These are phyloP conservation scores for Cotesia typhae DNA, from an alignment of 1,140 invertebrate species.

Conservation along the genomic window DNA sequence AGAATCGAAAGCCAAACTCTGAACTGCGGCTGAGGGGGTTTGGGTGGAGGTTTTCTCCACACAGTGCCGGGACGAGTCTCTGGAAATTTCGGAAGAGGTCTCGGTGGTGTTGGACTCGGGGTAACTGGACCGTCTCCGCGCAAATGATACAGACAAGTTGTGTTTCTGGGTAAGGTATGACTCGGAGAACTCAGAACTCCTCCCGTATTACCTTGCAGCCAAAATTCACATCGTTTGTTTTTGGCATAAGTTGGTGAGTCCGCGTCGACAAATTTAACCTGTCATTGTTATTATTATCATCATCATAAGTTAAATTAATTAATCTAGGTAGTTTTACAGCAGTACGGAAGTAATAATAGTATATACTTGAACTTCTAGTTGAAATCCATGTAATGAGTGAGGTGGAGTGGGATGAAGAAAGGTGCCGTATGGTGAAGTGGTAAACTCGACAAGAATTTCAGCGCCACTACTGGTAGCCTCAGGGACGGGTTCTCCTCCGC, in stretches of 20 bases:
- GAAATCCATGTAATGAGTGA: conserved; percentile 84
- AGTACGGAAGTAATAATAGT: conserved; percentile 1
- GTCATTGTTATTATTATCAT: conserved; percentile 22
- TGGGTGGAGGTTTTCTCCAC: conserved; percentile 69
- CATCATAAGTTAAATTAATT: no score
- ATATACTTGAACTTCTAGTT: conserved; percentile 82
- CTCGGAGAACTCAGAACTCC: conserved; percentile 81
- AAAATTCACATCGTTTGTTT: conserved; percentile 87
- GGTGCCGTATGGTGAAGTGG: conserved; percentile 88
- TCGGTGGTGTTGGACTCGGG: conserved; percentile 67
- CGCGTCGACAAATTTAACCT: conserved; percentile 84
- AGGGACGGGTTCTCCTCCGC: conserved; percentile 83
- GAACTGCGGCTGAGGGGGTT: conserved; percentile 72
- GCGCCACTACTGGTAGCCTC: conserved; percentile 84
- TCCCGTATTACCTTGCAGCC: conserved; percentile 79
- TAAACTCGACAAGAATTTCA: conserved; percentile 87
- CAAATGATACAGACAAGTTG: conserved; percentile 86
- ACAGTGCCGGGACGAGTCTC: conserved; percentile 67
- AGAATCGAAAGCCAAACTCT: conserved; percentile 87
- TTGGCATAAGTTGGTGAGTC: conserved; percentile 81
- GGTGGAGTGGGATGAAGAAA: conserved; percentile 81
- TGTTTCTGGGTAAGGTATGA: conserved; percentile 84
- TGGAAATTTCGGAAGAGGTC: conserved; percentile 71
- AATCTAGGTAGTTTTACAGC: no score
- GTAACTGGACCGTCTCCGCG: conserved; percentile 69